Conservation (phyloP, 2,888 invertebrate species). For the Machimus atricapillus region DNA sequence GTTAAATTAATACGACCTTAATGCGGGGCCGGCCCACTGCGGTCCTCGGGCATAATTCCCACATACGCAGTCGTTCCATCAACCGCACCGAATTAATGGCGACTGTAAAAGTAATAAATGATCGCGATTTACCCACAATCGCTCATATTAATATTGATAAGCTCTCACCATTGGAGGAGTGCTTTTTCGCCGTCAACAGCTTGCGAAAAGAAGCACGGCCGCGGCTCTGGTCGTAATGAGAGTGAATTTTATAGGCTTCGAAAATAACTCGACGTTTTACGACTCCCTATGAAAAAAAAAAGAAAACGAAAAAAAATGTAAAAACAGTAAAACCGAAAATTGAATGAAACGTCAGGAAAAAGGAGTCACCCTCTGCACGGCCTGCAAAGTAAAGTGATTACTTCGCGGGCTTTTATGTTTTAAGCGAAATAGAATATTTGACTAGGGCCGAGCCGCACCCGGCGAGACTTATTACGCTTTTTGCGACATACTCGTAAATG, state of each 20-base stretch:
- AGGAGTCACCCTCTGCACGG: neutral
- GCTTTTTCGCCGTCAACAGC: constrained; percentile 13
- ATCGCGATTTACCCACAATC: constrained; percentile 45
- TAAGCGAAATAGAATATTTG: constrained; percentile 32
- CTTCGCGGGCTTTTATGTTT: constrained; percentile 28
- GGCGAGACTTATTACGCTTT: constrained; percentile 12
- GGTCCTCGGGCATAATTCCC: neutral
- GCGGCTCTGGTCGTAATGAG: constrained; percentile 40
- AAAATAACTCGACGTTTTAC: constrained; percentile 28
- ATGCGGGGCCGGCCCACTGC: neutral
- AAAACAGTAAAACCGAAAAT: constrained; percentile 14
- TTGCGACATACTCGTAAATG: neutral
- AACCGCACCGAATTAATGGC: constrained; percentile 39
- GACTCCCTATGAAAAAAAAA: neutral
- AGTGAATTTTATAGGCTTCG: constrained; percentile 41
- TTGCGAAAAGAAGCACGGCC: neutral
- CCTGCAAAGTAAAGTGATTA: constrained; percentile 43
- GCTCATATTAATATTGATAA: constrained; percentile 46
- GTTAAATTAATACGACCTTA: neutral
- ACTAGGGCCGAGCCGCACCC: neutral
- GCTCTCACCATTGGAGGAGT: neutral
- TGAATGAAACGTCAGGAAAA: constrained; percentile 19
- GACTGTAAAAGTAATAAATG: constrained; percentile 45
- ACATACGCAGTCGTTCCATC: neutral
- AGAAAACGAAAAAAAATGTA: neutral